These are phyloP conservation scores for Platypus cylindrus DNA, from an alignment of 2,888 invertebrate genomes.

Conservation along the genomic window DNA sequence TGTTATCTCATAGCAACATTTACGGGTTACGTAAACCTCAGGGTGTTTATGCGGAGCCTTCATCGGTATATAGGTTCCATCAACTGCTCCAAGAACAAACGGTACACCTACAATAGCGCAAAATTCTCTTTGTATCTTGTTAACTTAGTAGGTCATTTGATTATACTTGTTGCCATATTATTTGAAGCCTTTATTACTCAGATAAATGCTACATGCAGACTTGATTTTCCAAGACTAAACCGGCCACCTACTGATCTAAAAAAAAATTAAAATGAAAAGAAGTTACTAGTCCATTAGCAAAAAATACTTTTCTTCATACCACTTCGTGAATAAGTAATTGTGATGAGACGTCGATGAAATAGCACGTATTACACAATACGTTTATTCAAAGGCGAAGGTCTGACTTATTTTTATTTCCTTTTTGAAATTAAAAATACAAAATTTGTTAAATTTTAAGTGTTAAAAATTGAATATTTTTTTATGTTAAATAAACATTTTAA, in stretches of 20 bases:
- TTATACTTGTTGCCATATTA: constrained; percentile 5
- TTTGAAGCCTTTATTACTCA: constrained; percentile 8
- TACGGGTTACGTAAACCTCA: constrained; percentile 18
- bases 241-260: constrained; percentile 11
- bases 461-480: too few species aligned
- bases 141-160: constrained; percentile 14
- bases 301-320: too few species aligned
- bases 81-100: constrained; percentile 17
- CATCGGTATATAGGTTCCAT: constrained; percentile 20
- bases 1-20: constrained; percentile 18
- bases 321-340: too few species aligned
- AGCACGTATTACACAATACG: too few species aligned
- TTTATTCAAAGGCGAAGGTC: too few species aligned
- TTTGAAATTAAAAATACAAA: too few species aligned
- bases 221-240: constrained; percentile 12
- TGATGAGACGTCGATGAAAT: too few species aligned
- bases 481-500: too few species aligned
- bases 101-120: constrained; percentile 8
- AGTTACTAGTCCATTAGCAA: too few species aligned
- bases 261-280: too few species aligned
- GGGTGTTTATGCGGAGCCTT: constrained; percentile 18
- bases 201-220: constrained; percentile 8
- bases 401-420: too few species aligned
- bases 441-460: too few species aligned
- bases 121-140: constrained; percentile 11